Percentiles rank a stretch among this genome's conserved stretches.
phyloP scores from a whole-genome alignment of 1,140 invertebrate genomes.

The Eurosta solidaginis region DNA sequence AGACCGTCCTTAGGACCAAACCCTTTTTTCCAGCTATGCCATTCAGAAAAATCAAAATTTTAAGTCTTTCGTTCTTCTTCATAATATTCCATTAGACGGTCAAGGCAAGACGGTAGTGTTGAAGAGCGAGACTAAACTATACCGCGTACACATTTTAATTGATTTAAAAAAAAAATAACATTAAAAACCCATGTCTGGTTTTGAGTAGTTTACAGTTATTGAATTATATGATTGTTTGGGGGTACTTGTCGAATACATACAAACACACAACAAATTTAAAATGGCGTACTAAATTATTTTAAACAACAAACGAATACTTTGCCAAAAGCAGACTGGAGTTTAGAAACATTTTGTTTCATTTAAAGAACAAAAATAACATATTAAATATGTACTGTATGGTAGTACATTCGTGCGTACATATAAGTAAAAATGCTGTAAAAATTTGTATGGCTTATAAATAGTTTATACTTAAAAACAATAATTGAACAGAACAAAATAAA shows the following conservation, averaged over 20 bases:
- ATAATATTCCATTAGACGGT: too few relatives aligned
- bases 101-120: too few relatives aligned
- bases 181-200: too few relatives aligned
- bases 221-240: neutral
- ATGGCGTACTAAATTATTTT: neutral
- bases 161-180: too few relatives aligned
- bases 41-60: too few relatives aligned
- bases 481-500: neutral
- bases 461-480: neutral
- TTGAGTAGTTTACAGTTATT: too few relatives aligned
- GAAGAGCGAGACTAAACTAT: too few relatives aligned
- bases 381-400: neutral
- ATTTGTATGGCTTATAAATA: neutral
- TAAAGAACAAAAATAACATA: neutral
- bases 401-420: neutral
- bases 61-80: too few relatives aligned
- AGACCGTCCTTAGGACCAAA: too few relatives aligned
- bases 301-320: neutral
- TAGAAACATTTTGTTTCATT: neutral
- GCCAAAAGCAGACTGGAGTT: constrained; percentile 17
- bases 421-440: neutral
- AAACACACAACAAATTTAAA: constrained; percentile 11
- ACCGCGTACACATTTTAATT: too few relatives aligned
- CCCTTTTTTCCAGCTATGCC: too few relatives aligned
- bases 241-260: neutral